Evolutionary conservation across 2,113 vertebrate species (phyloP).

Genomic region (Sebastes fasciatus): DNA sequence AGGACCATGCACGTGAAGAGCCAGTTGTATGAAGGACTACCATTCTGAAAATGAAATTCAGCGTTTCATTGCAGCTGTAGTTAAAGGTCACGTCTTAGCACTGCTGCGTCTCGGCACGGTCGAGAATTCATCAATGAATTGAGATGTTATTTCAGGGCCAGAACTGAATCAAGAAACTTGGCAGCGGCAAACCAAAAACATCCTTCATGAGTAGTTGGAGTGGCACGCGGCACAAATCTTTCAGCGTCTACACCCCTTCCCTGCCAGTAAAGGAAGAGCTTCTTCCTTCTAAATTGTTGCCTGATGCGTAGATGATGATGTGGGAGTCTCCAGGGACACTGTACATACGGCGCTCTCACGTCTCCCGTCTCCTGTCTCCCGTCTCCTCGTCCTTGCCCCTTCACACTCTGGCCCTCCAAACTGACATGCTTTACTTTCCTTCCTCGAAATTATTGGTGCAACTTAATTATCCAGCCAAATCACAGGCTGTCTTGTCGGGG

Average conservation of each 20-base stretch:
- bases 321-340: constrained; percentile 53
- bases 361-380: constrained; percentile 55
- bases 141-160: constrained; percentile 53
- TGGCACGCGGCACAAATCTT: constrained; percentile 63
- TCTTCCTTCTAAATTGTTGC: constrained; percentile 74
- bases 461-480: constrained; percentile 51
- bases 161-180: constrained; percentile 64
- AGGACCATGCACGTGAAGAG: constrained; percentile 12
- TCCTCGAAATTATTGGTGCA: constrained; percentile 47
- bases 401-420: constrained; percentile 16
- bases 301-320: constrained; percentile 72
- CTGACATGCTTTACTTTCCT: constrained; percentile 44
- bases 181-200: constrained; percentile 58
- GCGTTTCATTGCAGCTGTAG: constrained; percentile 33
- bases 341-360: constrained; percentile 40
- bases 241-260: constrained; percentile 51
- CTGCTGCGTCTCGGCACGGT: constrained; percentile 3
- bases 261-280: constrained; percentile 59
- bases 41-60: neutral
- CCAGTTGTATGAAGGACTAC: neutral
- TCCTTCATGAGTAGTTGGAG: constrained; percentile 63
- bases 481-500: constrained; percentile 38
- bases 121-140: constrained; percentile 52
- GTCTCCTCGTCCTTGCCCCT: constrained; percentile 40
- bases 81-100: constrained; percentile 24